These are phyloP conservation scores for Cynoglossus semilaevis DNA, from an alignment of 2,113 vertebrate species.

Conservation along the genomic window DNA sequence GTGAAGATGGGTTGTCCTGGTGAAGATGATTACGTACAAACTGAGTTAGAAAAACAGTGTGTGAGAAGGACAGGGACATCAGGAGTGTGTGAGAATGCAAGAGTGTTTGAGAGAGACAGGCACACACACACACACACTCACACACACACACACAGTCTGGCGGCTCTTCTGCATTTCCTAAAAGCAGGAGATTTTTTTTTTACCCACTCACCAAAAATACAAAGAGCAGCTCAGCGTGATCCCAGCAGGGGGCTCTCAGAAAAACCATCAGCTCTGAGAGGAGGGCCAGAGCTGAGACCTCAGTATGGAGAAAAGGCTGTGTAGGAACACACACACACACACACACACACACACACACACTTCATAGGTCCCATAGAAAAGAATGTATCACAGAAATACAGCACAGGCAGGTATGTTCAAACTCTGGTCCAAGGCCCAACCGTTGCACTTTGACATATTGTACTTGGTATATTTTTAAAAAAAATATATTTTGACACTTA, in stretches of 20 bases:
- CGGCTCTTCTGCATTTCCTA: slow-evolving; percentile 49
- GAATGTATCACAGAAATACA: slow-evolving; percentile 9
- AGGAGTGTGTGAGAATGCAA: slow-evolving; percentile 9
- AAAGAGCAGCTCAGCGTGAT: slow-evolving; percentile 66
- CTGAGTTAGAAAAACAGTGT: no score
- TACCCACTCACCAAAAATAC: slow-evolving; percentile 58
- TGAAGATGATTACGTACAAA: no score
- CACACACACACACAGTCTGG: slow-evolving; percentile 6
- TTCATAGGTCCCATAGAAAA: not conserved
- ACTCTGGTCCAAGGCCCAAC: no score
- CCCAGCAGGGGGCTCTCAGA: slow-evolving; percentile 63
- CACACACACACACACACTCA: no score
- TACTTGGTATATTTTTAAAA: no score
- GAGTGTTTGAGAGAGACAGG: not conserved
- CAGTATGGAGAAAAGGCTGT: slow-evolving; percentile 34
- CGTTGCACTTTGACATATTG: no score
- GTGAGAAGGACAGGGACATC: no score
- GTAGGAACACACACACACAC: slow-evolving; percentile 21
- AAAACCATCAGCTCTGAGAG: slow-evolving; percentile 59
- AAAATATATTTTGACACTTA: no score
- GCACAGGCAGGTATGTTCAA: not conserved
- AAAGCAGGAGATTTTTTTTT: slow-evolving; percentile 57
- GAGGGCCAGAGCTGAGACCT: slow-evolving; percentile 46
- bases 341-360: slow-evolving; percentile 5
- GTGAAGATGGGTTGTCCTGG: no score